phyloP scores from a whole-genome alignment of 2,113 vertebrate genomes.

The Clarias magur region DNA sequence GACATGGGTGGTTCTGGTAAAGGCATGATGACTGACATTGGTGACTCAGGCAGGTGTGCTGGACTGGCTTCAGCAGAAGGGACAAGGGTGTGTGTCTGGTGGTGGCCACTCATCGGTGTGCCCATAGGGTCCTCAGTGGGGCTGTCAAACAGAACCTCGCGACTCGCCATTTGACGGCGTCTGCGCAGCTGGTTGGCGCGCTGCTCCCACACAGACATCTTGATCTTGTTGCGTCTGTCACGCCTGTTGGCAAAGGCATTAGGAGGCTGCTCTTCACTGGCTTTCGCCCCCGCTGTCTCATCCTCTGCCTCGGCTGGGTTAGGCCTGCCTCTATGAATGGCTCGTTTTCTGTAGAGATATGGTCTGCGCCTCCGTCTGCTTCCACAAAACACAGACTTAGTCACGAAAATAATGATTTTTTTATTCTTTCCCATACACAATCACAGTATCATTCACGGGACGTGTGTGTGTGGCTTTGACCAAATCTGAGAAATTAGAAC shows the following conservation, averaged over 20 bases:
- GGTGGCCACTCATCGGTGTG: constrained; percentile 63
- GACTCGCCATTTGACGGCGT: constrained; percentile 94
- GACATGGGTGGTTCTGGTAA: constrained; percentile 73
- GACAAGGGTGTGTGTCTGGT: constrained; percentile 65
- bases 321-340: constrained; percentile 75
- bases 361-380: constrained; percentile 76
- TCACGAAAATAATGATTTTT: not conserved
- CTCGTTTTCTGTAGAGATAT: constrained; percentile 77
- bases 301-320: constrained; percentile 69
- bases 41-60: constrained; percentile 68
- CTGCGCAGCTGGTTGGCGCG: constrained; percentile 93
- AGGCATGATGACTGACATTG: constrained; percentile 73
- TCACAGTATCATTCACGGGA: constrained; percentile 23
- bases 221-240: constrained; percentile 86
- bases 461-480: constrained; percentile 23
- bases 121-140: constrained; percentile 70
- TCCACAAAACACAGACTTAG: constrained; percentile 30
- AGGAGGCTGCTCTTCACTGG: constrained; percentile 46
- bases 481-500: constrained; percentile 43
- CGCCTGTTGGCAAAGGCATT: constrained; percentile 76
- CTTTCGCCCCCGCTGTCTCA: not conserved
- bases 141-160: constrained; percentile 83
- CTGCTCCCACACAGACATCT: constrained; percentile 98
- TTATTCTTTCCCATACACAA: not conserved
- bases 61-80: constrained; percentile 66